Base-by-base conservation (phyloP, 2,113 vertebrate genomes). In the Paracanthobrama guichenoti region DNA sequence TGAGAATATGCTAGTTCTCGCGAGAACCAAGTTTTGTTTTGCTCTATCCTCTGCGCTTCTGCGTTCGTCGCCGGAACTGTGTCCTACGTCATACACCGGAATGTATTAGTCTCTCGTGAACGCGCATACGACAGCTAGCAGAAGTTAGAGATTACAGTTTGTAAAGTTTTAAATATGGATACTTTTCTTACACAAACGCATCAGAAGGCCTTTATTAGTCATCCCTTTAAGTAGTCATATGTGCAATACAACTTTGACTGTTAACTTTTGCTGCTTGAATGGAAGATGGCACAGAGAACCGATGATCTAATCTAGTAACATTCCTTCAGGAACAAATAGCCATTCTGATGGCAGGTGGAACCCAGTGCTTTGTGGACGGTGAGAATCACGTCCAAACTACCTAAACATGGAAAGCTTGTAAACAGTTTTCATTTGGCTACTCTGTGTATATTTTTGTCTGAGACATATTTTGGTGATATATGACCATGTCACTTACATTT, bases 281-380 rank as follows among this genome's bases (percentile, higher is more conserved):
- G 8, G 50, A 4, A 2, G 55, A 66, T 79, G 44, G 24, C 2
- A 53, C 81, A 12, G 14, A n/a, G 39, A 75, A 79, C 53, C 44
- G 83, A 88, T 77, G 3, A 83, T 87, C 92, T 86, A 79, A 93
- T 93, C 90, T 14, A 88, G 88, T 90, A 86, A 89, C 93, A 93
- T 94, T 94, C 92, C 91, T 88, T 22, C 86, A 42, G 44, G n/a
- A 35, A 81, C 88, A 79, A 90, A 89, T 64, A 87, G 85, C 66
- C 26, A 55, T 57, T 86, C 82, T 50, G 69, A 28, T 60, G 24
- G 42, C 53, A 66, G 73, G 42, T 79, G 3, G 39, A n/a, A 44
- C 59, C 74, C 42, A 48, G 46, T 55, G 74, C 22, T n/a, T 46
- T 72, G 22, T 24, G 42, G 42, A 24, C 3, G 9, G 42, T 24